A percentile compares a stretch with the other conserved stretches of the same genome.
These are phyloP conservation scores for Acanthisitta chloris DNA, from an alignment of 2,113 vertebrate genomes.

Conservation along the genomic window DNA sequence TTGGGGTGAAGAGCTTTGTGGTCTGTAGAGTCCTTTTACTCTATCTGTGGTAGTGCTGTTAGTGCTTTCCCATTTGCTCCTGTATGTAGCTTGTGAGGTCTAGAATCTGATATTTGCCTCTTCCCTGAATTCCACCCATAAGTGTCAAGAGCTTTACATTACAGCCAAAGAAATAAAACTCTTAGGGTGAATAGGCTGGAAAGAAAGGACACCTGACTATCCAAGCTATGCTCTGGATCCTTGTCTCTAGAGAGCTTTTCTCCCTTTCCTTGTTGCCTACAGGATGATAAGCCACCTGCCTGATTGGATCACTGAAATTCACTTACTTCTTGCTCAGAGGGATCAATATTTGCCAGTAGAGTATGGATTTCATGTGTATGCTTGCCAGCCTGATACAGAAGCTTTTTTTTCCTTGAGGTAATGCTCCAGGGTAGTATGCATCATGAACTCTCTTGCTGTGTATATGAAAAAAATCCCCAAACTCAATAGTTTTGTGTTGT, in stretches of 20 bases:
- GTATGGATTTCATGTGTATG: constrained; percentile 11
- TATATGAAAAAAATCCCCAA: background rate
- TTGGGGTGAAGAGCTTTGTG: background rate
- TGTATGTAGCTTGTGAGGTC: background rate
- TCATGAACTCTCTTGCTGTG: background rate
- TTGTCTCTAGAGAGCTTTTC: background rate
- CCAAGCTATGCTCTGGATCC: background rate
- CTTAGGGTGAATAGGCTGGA: too few relatives aligned
- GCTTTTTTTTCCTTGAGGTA: background rate
- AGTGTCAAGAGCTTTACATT: background rate
- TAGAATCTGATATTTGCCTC: background rate
- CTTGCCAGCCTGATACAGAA: constrained; percentile 9
- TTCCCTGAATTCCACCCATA: background rate
- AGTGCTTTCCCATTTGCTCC: background rate
- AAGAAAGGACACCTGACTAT: too few relatives aligned
- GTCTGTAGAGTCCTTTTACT: background rate
- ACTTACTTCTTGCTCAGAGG: background rate
- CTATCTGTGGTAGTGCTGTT: background rate
- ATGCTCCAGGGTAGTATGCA: background rate
- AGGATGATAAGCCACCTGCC: background rate
- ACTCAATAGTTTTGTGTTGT: background rate
- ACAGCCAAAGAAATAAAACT: background rate
- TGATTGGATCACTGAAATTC: constrained; percentile 1
- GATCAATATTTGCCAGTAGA: constrained; percentile 9
- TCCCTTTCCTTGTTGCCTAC: background rate